phyloP scores from a whole-genome alignment of 2,797 vertebrate genomes.

The Mormyrus hasselquistii region DNA sequence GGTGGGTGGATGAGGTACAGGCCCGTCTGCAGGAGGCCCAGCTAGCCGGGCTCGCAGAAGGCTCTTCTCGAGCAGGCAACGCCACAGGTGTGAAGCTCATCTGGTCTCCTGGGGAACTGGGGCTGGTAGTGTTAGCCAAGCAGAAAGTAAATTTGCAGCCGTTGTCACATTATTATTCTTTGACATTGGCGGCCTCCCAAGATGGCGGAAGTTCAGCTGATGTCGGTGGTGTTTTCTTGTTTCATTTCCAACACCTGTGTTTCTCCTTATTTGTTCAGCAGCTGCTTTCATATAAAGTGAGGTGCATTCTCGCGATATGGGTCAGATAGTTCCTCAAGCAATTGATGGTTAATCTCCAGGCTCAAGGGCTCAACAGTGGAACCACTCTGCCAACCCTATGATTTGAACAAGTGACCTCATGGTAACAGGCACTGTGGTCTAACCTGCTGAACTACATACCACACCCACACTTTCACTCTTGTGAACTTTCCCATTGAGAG shows the following conservation, averaged over 20 bases:
- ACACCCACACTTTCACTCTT: neutral
- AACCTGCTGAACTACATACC: neutral
- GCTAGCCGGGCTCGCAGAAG: neutral
- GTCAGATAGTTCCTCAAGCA: neutral
- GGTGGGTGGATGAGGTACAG: constrained; percentile 34
- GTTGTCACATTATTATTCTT: neutral
- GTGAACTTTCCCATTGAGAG: neutral
- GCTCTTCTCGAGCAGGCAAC: neutral
- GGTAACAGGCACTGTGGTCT: neutral
- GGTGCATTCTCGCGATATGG: neutral
- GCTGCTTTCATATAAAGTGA: neutral
- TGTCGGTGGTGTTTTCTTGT: neutral
- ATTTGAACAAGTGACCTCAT: neutral
- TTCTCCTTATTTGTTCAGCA: neutral
- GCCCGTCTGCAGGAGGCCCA: constrained; percentile 28
- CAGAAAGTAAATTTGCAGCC: neutral
- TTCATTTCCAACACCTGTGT: neutral
- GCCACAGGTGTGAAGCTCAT: neutral
- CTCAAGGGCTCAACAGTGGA: neutral
- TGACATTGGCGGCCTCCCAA: neutral
- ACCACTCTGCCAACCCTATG: neutral
- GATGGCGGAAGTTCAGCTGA: neutral
- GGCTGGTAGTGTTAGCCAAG: neutral
- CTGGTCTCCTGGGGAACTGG: neutral
- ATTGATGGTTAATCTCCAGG: neutral